Evolutionary conservation across 2,113 vertebrate species (phyloP).

Genomic region (Piprites chloris): DNA sequence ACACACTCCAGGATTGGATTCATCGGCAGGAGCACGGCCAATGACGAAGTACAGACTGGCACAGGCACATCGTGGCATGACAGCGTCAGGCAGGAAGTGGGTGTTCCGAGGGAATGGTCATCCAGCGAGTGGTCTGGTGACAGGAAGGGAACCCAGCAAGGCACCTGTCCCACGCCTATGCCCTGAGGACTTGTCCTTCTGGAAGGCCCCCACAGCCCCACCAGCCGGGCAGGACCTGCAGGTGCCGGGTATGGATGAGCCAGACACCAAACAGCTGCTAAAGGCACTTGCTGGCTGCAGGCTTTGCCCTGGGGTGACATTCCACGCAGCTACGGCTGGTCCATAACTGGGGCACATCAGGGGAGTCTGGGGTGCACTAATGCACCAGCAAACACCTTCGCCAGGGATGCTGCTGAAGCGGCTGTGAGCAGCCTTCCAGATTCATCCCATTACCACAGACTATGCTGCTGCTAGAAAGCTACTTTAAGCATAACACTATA

Average conservation of each 20-base stretch:
- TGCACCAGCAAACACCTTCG: accelerated
- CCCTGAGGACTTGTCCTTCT: neutral
- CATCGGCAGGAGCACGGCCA: accelerated
- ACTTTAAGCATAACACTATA: accelerated
- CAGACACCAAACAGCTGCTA: neutral
- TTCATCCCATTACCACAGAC: neutral
- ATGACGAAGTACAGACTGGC: accelerated
- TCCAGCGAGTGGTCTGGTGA: accelerated
- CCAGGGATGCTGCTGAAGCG: neutral
- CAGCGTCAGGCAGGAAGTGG: neutral
- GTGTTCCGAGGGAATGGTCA: neutral
- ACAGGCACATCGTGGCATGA: accelerated
- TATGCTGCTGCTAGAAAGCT: neutral
- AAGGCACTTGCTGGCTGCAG: neutral
- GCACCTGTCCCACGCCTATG: neutral
- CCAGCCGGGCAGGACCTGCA: accelerated
- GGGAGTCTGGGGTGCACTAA: too few relatives aligned
- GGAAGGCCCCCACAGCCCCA: neutral
- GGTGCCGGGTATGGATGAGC: neutral
- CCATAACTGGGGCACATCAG: neutral
- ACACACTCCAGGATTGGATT: neutral
- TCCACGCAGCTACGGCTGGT: neutral
- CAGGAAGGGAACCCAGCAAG: neutral
- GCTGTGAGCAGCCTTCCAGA: accelerated
- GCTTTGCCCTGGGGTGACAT: accelerated